phyloP scores from a whole-genome alignment of 37 sponge, comb jelly and placozoan species.

The Spongia lamella region DNA sequence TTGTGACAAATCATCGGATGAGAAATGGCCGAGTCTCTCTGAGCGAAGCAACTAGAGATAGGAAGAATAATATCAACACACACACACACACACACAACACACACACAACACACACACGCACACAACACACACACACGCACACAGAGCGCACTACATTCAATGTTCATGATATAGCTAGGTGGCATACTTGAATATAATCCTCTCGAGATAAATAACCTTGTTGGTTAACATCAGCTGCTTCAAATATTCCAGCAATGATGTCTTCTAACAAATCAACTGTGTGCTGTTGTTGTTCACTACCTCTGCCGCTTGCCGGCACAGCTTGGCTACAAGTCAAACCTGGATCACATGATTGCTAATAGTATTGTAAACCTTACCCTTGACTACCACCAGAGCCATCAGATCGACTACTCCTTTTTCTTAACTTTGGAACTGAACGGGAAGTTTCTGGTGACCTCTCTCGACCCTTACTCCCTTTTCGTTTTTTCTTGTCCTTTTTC shows the following conservation, averaged over 20 bases:
- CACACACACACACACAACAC: background rate
- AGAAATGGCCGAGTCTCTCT: constrained; percentile 20
- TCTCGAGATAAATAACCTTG: constrained; percentile 66
- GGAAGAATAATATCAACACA: background rate
- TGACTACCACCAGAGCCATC: constrained; percentile 5
- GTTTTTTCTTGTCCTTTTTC: constrained; percentile 4
- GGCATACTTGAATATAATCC: constrained; percentile 39
- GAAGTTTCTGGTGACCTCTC: background rate
- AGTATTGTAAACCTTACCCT: too few relatives aligned
- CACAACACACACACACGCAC: background rate
- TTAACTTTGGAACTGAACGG: constrained; percentile 3
- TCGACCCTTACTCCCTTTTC: background rate
- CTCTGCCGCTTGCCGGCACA: too few relatives aligned
- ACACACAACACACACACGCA: too few relatives aligned
- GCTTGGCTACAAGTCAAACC: too few relatives aligned
- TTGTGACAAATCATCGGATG: constrained; percentile 32
- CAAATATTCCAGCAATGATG: constrained; percentile 44
- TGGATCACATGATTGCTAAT: too few relatives aligned
- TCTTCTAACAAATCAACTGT: constrained; percentile 59
- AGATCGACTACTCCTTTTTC: background rate
- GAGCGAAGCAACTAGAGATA: constrained; percentile 39
- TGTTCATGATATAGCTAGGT: background rate
- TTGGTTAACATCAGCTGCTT: constrained; percentile 43
- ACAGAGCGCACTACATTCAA: background rate
- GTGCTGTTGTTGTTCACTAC: constrained; percentile 33